Conservation (phyloP, 2,113 vertebrate genomes). For the Solea senegalensis region DNA sequence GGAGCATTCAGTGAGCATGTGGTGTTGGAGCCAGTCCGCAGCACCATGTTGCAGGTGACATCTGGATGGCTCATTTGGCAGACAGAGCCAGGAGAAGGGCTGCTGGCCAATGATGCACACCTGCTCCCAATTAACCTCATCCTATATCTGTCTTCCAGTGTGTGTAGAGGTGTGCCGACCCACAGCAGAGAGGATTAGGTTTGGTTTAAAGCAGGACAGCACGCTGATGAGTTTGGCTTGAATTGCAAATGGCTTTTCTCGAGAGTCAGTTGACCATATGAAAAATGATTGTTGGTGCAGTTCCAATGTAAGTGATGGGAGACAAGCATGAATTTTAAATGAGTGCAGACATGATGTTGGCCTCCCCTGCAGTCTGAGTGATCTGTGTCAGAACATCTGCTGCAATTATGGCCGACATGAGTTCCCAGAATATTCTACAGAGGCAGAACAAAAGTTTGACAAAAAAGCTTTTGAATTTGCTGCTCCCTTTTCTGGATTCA, state of each 20-base stretch:
- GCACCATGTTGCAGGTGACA: slow-evolving; percentile 21
- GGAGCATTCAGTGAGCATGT: slow-evolving; percentile 18
- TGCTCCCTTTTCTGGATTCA: too few relatives aligned
- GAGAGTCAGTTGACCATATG: neutral
- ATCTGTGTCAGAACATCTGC: too few relatives aligned
- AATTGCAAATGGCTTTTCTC: neutral
- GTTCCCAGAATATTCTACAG: too few relatives aligned
- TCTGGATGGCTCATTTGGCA: slow-evolving; percentile 15
- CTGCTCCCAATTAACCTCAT: slow-evolving; percentile 49
- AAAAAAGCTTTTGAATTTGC: too few relatives aligned
- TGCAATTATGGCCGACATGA: too few relatives aligned
- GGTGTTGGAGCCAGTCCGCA: slow-evolving; percentile 3
- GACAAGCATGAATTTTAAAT: too few relatives aligned
- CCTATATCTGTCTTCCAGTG: neutral
- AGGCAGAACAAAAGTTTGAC: too few relatives aligned
- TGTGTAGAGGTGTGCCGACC: neutral
- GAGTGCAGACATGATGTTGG: neutral
- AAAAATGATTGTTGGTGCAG: neutral
- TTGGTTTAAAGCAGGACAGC: neutral
- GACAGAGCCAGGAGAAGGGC: slow-evolving; percentile 15
- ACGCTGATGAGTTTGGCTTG: neutral
- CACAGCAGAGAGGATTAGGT: slow-evolving; percentile 7
- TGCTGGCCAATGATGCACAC: slow-evolving; percentile 30
- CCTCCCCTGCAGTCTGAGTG: too few relatives aligned
- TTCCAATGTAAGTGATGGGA: too few relatives aligned